Percentiles rank a stretch among this genome's conserved stretches.
Conservation (phyloP, 2,797 vertebrate genomes). For the Pipistrellus nathusii region DNA sequence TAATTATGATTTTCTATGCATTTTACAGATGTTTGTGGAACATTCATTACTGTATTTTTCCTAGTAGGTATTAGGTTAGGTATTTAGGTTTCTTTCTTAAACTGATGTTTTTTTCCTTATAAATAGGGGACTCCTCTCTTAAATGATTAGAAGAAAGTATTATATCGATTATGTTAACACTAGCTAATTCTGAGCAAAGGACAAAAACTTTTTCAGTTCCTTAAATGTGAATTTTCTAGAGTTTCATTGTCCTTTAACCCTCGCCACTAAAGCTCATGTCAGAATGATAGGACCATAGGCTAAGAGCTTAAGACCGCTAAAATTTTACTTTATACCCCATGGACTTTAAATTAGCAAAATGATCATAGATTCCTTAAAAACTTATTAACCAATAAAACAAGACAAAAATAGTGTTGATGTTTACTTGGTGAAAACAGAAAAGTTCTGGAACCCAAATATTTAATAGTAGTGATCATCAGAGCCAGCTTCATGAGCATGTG, state of each 20-base stretch:
- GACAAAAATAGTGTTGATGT: not conserved
- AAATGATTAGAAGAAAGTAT: constrained; percentile 38
- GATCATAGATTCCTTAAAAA: not conserved
- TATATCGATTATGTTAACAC: not conserved
- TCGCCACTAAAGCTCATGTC: not conserved
- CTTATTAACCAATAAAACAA: not conserved
- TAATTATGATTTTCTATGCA: not conserved
- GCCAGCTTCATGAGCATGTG: not conserved
- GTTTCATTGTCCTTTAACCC: not conserved
- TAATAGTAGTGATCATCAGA: not conserved
- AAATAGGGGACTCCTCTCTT: not conserved
- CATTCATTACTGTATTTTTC: not conserved
- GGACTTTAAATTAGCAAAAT: not conserved
- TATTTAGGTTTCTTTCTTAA: constrained; percentile 71
- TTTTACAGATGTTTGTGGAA: constrained; percentile 28
- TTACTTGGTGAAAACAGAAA: constrained; percentile 14
- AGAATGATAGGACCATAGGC: not conserved
- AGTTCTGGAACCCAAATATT: not conserved
- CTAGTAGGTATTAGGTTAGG: not conserved
- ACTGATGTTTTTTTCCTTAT: constrained; percentile 35
- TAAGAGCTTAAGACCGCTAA: not conserved
- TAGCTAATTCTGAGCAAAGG: not conserved
- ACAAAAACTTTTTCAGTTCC: not conserved
- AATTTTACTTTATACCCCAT: not conserved
- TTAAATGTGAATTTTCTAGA: constrained; percentile 1